Evolutionary conservation across 2,113 vertebrate species (phyloP), one percentile per base, ranked within the genome.

Genomic region (Neoarius graeffei): DNA sequence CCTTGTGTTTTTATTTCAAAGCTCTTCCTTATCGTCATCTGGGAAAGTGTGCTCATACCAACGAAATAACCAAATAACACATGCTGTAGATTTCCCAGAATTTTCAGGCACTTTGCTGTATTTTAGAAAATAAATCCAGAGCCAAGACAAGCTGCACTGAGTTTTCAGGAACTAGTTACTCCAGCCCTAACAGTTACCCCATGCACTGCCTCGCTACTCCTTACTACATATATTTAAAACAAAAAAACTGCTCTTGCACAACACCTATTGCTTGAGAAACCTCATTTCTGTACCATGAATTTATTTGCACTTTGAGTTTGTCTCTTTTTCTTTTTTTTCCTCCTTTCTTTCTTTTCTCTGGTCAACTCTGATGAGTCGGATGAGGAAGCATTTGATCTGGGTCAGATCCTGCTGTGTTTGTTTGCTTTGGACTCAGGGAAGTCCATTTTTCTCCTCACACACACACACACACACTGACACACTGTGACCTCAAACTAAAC

Each of bases 231-330:
- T 86, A 82, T 89, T 79, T 80, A 91, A 71, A 69, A 71, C 81
- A 62, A 83, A 69, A 81, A 93, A 90, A 87, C 89, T 91, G 89
- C 84, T 13, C 79, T 89, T 89, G 92, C 89, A 93, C 92, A 93
- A 91, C 91, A 84, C 89, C 89, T 90, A 91, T 95, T 93, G 92
- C 93, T 93, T 93, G 91, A 94, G 93, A 94, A 93, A 93, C 91
- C 88, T 92, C 89, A 91, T 94, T 95, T 90, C 93, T 89, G 86
- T 90, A 89, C 92, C 93, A 94, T 95, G 92, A 95, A 95, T 94
- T 93, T 80, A 7, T 93, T 94, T 95, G 94, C 95, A 94, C 93
- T 93, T 93, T 89, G 94, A 94, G 93, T 94, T 94, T 93, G 5
- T 93, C 92, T 92, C 80, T 82, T 27, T 92, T 92, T 57, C 25